phyloP scores from a whole-genome alignment of 2,113 vertebrate genomes.

The Myanophis thanlyinensis region DNA sequence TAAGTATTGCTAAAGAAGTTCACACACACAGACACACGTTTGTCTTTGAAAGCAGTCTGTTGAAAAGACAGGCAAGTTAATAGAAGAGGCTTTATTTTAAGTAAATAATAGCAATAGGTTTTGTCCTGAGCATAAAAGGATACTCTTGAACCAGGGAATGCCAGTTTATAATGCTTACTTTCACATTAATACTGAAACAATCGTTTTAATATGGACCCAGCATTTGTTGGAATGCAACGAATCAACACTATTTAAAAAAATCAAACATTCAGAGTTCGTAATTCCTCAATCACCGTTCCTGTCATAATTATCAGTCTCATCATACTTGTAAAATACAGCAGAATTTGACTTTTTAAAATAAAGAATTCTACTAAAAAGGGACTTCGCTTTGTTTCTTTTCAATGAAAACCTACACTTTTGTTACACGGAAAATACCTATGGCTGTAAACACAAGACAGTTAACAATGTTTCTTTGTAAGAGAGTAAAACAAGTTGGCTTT shows the following conservation, averaged over 20 bases:
- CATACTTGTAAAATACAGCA: slow-evolving; percentile 29
- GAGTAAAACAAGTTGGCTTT: neutral
- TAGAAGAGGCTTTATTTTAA: slow-evolving; percentile 60
- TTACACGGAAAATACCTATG: neutral
- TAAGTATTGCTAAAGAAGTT: slow-evolving; percentile 54
- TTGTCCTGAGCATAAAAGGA: slow-evolving; percentile 55
- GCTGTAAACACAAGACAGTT: slow-evolving; percentile 7
- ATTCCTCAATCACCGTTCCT: slow-evolving; percentile 2
- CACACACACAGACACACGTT: slow-evolving; percentile 28
- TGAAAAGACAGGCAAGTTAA: slow-evolving; percentile 39
- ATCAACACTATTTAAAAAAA: slow-evolving; percentile 11
- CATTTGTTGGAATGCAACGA: slow-evolving; percentile 18
- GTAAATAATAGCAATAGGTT: slow-evolving; percentile 51
- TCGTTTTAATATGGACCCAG: slow-evolving; percentile 37
- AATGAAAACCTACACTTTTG: slow-evolving; percentile 14
- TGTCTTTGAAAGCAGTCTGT: slow-evolving; percentile 16
- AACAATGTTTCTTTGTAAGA: slow-evolving; percentile 6
- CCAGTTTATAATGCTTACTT: slow-evolving; percentile 35
- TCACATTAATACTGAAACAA: slow-evolving; percentile 23
- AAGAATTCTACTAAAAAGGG: slow-evolving; percentile 21
- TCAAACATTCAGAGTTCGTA: slow-evolving; percentile 10
- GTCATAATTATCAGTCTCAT: slow-evolving; percentile 12
- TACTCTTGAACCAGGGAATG: slow-evolving; percentile 41
- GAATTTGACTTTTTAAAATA: neutral
- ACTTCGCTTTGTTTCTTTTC: slow-evolving; percentile 27